Conservation (phyloP, 2,113 vertebrate genomes). For the Stegostoma tigrinum region DNA sequence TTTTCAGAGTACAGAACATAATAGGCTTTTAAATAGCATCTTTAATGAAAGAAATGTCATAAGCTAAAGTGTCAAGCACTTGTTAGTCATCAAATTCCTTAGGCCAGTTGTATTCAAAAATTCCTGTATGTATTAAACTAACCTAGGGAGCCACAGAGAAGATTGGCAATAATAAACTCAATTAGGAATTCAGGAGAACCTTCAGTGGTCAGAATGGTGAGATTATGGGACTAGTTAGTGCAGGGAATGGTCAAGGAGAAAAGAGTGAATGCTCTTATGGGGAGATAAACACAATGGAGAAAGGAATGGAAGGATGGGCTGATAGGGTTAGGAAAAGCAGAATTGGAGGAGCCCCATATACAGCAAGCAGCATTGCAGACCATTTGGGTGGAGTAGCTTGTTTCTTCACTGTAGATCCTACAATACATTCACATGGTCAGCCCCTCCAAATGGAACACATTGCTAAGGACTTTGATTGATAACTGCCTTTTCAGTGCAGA, state of each 20-base stretch:
- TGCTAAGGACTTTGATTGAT: too few relatives aligned
- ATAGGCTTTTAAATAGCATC: background rate
- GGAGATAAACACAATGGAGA: background rate
- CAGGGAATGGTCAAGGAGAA: background rate
- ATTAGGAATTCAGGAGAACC: background rate
- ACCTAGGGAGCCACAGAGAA: background rate
- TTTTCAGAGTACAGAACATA: background rate
- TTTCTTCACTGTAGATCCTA: background rate
- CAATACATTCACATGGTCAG: background rate
- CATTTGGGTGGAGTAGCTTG: background rate
- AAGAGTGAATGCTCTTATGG: background rate
- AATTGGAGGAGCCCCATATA: background rate
- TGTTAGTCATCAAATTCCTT: background rate
- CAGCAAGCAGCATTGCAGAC: background rate
- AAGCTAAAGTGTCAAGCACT: background rate
- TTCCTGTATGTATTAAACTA: background rate
- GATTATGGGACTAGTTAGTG: background rate
- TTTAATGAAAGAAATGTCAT: background rate
- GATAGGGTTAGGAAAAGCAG: background rate
- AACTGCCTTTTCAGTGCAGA: too few relatives aligned
- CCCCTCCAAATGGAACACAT: too few relatives aligned
- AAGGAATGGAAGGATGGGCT: background rate
- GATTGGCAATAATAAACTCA: background rate
- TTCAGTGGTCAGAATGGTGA: background rate
- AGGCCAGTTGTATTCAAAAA: background rate